These are phyloP conservation scores for Neodiprion pinetum DNA, from an alignment of 1,140 invertebrate genomes.

Conservation along the genomic window DNA sequence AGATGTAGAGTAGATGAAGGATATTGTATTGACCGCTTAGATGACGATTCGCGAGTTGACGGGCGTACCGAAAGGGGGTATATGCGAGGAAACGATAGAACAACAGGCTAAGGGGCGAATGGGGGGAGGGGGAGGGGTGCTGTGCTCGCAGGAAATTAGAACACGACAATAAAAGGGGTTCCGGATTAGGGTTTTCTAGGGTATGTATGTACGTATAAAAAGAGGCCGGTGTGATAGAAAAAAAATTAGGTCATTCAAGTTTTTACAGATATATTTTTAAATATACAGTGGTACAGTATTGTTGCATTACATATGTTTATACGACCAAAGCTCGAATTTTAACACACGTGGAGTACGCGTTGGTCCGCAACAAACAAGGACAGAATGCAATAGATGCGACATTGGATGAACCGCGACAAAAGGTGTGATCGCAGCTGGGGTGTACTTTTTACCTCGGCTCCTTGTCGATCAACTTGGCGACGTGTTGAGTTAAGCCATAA, in stretches of 20 bases:
- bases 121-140: background rate
- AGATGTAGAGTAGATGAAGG: background rate
- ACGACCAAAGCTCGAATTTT: background rate
- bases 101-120: background rate
- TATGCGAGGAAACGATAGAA: background rate
- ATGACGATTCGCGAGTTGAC: background rate
- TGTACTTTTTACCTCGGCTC: background rate
- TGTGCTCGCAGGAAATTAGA: background rate
- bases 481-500: too few species aligned
- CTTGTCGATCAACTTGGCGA: background rate
- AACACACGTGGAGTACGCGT: background rate
- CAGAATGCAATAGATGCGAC: background rate
- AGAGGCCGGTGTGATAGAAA: too few species aligned
- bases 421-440: background rate
- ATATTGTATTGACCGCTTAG: background rate
- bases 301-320: background rate
- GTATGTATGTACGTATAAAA: too few species aligned
- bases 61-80: background rate
- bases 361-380: conserved; percentile 2
- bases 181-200: too few species aligned
- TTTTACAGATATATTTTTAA: conserved; percentile 6
- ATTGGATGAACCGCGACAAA: background rate
- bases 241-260: background rate
- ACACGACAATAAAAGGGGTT: background rate
- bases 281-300: background rate